Evolutionary conservation across 2,797 vertebrate genomes (phyloP).

Genomic region (Phalloptychus januarius): DNA sequence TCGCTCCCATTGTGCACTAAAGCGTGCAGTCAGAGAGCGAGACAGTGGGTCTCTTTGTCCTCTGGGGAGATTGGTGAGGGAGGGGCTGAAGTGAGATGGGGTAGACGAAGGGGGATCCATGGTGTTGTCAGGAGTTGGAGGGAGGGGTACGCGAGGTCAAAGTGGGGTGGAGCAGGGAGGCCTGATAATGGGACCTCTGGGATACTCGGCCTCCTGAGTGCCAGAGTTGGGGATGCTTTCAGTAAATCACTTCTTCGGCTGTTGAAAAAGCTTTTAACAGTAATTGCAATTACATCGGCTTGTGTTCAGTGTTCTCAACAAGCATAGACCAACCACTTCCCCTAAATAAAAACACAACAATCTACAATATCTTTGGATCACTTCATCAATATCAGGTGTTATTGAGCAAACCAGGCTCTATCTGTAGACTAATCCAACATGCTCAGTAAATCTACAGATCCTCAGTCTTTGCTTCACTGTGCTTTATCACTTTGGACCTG

Average conservation of each 20-base stretch:
- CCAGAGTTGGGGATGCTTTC: slow-evolving; percentile 36
- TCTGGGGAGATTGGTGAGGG: slow-evolving; percentile 56
- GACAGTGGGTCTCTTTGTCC: slow-evolving; percentile 76
- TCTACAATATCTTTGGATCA: not conserved
- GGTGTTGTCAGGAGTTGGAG: slow-evolving; percentile 23
- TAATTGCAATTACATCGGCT: slow-evolving; percentile 43
- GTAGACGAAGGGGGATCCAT: slow-evolving; percentile 14
- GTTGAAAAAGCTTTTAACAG: slow-evolving; percentile 38
- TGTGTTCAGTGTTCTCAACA: slow-evolving; percentile 30
- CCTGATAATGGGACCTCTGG: slow-evolving; percentile 60
- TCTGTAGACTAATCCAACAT: slow-evolving; percentile 33
- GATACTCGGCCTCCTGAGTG: slow-evolving; percentile 41
- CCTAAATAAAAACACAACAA: slow-evolving; percentile 11
- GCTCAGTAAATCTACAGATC: slow-evolving; percentile 43
- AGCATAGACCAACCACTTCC: slow-evolving; percentile 45
- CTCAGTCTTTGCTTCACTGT: slow-evolving; percentile 32
- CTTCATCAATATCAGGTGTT: slow-evolving; percentile 21
- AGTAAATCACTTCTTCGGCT: slow-evolving; percentile 25
- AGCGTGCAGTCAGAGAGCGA: slow-evolving; percentile 49
- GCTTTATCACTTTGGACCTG: slow-evolving; percentile 61
- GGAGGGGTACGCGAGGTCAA: slow-evolving; percentile 53
- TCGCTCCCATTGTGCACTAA: slow-evolving; percentile 62
- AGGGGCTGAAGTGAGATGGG: slow-evolving; percentile 37
- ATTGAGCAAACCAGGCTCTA: slow-evolving; percentile 49
- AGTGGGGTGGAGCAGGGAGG: slow-evolving; percentile 25